Base-by-base conservation (phyloP, 2,797 vertebrate genomes). In the Poeciliopsis paucimaculata region DNA sequence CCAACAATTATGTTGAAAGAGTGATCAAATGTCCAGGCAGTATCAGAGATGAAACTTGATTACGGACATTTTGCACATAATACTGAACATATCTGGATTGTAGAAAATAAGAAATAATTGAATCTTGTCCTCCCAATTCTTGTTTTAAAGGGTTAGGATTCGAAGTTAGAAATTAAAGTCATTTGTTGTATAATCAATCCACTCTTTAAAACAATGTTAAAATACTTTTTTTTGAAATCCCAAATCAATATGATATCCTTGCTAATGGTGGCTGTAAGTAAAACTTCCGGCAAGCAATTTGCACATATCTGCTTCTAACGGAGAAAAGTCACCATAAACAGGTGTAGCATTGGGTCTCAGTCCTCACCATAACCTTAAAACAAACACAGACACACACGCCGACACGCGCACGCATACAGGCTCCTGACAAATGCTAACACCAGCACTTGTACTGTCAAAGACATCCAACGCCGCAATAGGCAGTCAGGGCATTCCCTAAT, bases 401-500 rank as follows among this genome's bases (percentile, higher is more conserved):
- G 18, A 68, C 64, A 20, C 31, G 53, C n/a, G 43, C 39, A 51
- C 23, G 20, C 57, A 78, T 41, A 62, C 81, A 81, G 26, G 82
- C 20, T 77, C 73, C 82, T 85, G 82, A 86, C 36, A 18, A 82
- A 84, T 43, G 75, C 84, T 78, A 86, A 86, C 89, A 80, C 55
- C 77, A 88, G 80, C 78, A 80, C 55, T 85, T 57, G 72, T 73
- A 31, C 83, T 73, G 86, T 86, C 84, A 76, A 76, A 86, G 72
- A 88, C 41, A 75, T 89, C 87, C 2, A 11, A 73, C 66, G 86
- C 75, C 28, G 53, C 77, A 31, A 77, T 78, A 88, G 87, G 85
- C 89, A 89, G 86, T 70, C 86, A 76, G 82, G 57, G 51, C 78
- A 51, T 72, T 77, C 82, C 80, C 84, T 91, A 92, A 92, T 89